Base-by-base conservation (phyloP, 2,797 vertebrate genomes). In the Clamator glandarius region DNA sequence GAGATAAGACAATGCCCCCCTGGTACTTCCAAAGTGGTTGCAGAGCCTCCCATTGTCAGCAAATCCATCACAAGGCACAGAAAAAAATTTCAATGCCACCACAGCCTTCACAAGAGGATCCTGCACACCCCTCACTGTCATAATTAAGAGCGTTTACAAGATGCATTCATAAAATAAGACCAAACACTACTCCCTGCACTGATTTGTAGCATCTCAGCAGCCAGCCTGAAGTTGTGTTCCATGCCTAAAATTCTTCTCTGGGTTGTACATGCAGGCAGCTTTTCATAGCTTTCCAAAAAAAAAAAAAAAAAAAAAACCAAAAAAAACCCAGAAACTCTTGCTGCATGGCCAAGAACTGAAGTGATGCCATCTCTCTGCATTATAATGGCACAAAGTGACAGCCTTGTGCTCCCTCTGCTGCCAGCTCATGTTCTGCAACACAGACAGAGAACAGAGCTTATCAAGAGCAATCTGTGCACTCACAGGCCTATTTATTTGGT, bases 361-460 rank as follows among this genome's bases (percentile, higher is more conserved):
- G 35, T 36, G 21, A 4, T 6, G 21, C 4, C 25, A 35, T 4
- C 33, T 25, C 7, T 4, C 2, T 4, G 31, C 2, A 19, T 59
- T 28, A 35, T 11, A 25, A 36, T 29, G 7, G 25, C 33, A 81
- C 39, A 36, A 59, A 59, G 31, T 21, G 33, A 3, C 54, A 61
- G 81, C 36, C 59, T 35, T 2, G 39, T 36, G 77, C 84, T 90
- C 93, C 88, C 87, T 79, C 92, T 87, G 75, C 88, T 82, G 95
- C 54, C 51, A 42, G 55, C 77, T 9, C 16, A 5, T 29, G n/a
- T 20, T 12, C 19, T 48, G 46, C 62, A 8, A 5, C 1, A 25
- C 36, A 15, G 18, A 8, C 0, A 1, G 62, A 29, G 21, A 24
- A 41, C 0, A 7, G 41, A 42, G 26, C 13, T 58, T 4, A 14